phyloP scores from a whole-genome alignment of 2,797 vertebrate genomes.

The Eospalax fontanierii region DNA sequence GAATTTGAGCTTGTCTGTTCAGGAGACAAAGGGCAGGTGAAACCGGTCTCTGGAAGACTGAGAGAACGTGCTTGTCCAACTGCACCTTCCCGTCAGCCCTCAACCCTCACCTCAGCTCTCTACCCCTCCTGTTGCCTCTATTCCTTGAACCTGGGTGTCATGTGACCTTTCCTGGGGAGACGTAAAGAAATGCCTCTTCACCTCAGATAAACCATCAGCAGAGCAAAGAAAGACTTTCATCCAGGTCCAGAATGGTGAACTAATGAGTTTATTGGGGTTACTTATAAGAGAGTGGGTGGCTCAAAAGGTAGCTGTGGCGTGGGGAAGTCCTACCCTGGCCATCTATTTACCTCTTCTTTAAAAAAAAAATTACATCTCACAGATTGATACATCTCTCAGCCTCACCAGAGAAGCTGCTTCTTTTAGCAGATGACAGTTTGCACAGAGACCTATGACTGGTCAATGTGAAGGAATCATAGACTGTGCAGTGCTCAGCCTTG shows the following conservation, averaged over 20 bases:
- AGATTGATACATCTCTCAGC: too few relatives aligned
- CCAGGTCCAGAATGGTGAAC: background rate
- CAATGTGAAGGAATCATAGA: too few relatives aligned
- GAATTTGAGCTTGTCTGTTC: background rate
- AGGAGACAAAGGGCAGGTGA: background rate
- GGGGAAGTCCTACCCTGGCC: background rate
- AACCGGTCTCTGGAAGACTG: background rate
- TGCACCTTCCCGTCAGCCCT: background rate
- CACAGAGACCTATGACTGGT: too few relatives aligned
- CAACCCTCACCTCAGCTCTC: background rate
- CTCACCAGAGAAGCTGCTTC: too few relatives aligned
- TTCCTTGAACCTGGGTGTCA: background rate
- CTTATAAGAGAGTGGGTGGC: background rate
- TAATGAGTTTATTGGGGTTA: background rate
- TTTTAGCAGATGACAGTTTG: too few relatives aligned
- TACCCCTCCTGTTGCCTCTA: background rate
- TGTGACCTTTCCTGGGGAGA: background rate
- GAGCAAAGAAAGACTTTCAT: background rate
- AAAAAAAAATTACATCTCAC: background rate
- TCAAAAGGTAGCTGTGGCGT: background rate
- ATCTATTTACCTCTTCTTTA: background rate
- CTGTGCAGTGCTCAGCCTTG: too few relatives aligned
- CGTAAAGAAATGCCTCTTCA: background rate
- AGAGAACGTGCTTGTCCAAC: background rate
- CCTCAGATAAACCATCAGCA: background rate